Percentiles rank a stretch among this genome's conserved stretches.
These are phyloP conservation scores for Drosophila ananassae DNA, from an alignment of 1,140 invertebrate genomes.

Conservation along the genomic window DNA sequence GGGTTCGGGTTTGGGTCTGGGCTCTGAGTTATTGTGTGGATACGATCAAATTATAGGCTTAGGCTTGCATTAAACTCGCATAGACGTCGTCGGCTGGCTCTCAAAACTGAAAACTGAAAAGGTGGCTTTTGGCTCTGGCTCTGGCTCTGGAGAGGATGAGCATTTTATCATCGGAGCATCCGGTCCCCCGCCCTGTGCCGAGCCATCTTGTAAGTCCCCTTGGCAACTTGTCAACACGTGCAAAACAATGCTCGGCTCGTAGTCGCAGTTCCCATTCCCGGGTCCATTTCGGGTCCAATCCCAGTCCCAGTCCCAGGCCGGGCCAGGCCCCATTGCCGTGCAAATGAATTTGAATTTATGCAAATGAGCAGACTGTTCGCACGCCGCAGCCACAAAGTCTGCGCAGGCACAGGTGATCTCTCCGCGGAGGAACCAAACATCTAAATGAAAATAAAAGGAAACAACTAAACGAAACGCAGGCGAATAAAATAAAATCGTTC, in stretches of 20 bases:
- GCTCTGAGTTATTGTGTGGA: constrained; percentile 77
- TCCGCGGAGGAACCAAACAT: neutral
- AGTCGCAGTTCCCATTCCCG: constrained; percentile 14
- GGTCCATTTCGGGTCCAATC: neutral
- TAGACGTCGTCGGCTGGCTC: constrained; percentile 44
- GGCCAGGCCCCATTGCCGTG: constrained; percentile 19
- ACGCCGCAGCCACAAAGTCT: constrained; percentile 77
- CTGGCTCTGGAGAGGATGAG: constrained; percentile 35
- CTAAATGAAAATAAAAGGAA: constrained; percentile 13
- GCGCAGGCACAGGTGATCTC: constrained; percentile 55
- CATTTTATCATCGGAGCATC: constrained; percentile 53
- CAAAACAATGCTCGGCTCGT: constrained; percentile 50
- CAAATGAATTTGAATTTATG: constrained; percentile 63
- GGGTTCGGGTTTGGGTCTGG: neutral
- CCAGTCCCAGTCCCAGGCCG: neutral
- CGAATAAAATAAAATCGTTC: constrained; percentile 79
- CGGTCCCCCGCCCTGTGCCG: constrained; percentile 22
- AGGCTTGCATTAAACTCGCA: constrained; percentile 75
- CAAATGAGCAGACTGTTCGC: constrained; percentile 69
- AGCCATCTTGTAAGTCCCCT: neutral
- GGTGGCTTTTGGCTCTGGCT: neutral
- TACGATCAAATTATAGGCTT: constrained; percentile 83
- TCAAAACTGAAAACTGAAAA: neutral
- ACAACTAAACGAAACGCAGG: constrained; percentile 43
- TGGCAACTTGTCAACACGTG: constrained; percentile 53